Conservation (phyloP, 2,888 invertebrate genomes). For the Alviniconcha strummeri region DNA sequence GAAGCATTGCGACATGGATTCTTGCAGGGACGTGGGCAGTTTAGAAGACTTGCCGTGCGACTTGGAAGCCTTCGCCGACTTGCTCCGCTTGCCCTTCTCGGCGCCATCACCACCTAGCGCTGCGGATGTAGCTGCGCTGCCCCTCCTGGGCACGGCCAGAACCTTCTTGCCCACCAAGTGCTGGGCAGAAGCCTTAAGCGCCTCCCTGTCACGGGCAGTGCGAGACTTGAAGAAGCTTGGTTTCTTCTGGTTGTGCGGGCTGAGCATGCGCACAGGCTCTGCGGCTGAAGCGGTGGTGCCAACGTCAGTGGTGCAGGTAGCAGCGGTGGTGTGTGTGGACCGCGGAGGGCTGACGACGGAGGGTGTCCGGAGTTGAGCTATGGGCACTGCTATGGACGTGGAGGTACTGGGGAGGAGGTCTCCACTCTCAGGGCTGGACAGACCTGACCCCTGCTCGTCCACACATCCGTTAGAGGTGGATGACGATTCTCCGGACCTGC, state of each 20-base stretch:
- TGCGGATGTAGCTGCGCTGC: background rate
- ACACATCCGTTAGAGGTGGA: conserved; percentile 6
- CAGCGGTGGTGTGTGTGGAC: background rate
- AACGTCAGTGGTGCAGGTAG: background rate
- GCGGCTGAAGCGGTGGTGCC: background rate
- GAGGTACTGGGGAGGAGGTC: background rate
- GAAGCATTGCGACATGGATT: too few relatives aligned
- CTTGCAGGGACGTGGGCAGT: background rate
- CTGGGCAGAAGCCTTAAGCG: conserved; percentile 10
- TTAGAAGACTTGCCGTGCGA: background rate
- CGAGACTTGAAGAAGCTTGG: conserved; percentile 13
- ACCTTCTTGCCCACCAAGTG: background rate
- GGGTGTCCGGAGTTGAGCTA: background rate
- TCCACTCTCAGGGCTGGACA: background rate
- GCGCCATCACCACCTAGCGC: background rate
- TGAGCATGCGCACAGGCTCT: background rate
- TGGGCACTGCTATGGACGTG: conserved; percentile 7
- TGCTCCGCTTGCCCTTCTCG: background rate
- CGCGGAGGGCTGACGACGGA: background rate
- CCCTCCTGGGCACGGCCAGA: background rate
- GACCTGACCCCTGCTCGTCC: background rate
- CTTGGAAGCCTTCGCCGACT: background rate
- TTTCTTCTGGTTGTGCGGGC: background rate
- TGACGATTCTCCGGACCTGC: background rate
- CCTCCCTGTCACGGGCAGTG: conserved; percentile 1